A percentile compares a stretch with the other conserved stretches of the same genome.
Evolutionary conservation across 2,888 invertebrate genomes (phyloP).

Genomic region (Slavum lentiscoides): DNA sequence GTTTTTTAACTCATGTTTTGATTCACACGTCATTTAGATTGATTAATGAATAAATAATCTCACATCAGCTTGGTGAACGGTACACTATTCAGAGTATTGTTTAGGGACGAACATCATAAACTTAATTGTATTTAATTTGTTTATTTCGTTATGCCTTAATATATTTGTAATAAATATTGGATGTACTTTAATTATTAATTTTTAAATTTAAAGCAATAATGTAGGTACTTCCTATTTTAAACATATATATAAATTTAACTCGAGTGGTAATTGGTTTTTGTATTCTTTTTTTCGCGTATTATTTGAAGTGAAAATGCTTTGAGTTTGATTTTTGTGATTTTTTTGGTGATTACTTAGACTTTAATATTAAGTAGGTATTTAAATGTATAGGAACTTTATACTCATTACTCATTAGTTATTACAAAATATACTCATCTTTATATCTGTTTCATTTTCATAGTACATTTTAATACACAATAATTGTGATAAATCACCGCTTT

Average conservation of each 20-base stretch:
- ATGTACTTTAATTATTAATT: background rate
- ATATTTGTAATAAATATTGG: background rate
- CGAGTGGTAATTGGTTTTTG: background rate
- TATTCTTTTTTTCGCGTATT: background rate
- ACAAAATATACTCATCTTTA: too few species aligned
- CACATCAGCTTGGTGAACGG: background rate
- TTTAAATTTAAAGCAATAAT: background rate
- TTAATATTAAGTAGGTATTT: too few species aligned
- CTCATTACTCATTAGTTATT: too few species aligned
- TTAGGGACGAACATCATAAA: background rate
- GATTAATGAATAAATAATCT: constrained; percentile 4
- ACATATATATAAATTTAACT: too few species aligned
- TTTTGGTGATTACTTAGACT: background rate
- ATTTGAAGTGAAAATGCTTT: background rate
- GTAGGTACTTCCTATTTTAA: too few species aligned
- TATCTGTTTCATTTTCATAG: too few species aligned
- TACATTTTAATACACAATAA: too few species aligned
- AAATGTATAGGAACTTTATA: too few species aligned
- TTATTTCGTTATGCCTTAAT: background rate
- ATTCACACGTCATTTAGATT: constrained; percentile 18
- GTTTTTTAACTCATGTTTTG: background rate
- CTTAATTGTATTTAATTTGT: background rate
- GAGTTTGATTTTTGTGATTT: background rate
- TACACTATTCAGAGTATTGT: constrained; percentile 6
- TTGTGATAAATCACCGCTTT: too few species aligned